Evolutionary conservation across 2,113 vertebrate species (phyloP).

Genomic region (Salvelinus fontinalis): DNA sequence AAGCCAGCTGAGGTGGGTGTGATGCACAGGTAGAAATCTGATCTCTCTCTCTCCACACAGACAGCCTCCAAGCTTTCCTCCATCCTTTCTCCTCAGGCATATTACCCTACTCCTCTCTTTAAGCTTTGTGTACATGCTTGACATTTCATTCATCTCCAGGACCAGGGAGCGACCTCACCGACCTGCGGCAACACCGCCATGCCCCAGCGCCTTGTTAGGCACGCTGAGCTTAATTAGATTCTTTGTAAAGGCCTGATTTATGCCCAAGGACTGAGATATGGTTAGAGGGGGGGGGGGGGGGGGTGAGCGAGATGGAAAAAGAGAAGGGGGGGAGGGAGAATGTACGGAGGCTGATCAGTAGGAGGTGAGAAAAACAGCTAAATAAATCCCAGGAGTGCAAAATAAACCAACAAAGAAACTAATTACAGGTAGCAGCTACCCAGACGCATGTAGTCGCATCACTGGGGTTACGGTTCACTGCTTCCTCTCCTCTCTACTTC

Average conservation of each 20-base stretch:
- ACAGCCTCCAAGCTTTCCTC: too few relatives aligned
- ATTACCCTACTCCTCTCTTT: neutral
- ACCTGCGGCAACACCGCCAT: neutral
- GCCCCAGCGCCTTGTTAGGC: neutral
- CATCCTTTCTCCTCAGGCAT: neutral
- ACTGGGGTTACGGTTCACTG: too few relatives aligned
- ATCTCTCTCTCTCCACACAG: too few relatives aligned
- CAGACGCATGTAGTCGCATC: neutral
- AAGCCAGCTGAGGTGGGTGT: too few relatives aligned
- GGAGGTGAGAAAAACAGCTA: neutral
- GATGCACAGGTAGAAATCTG: too few relatives aligned
- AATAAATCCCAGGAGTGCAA: neutral
- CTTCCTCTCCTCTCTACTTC: neutral
- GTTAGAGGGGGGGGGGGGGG: neutral
- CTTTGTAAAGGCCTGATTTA: neutral
- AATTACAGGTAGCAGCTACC: neutral
- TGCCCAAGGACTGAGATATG: neutral
- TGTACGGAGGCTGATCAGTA: neutral
- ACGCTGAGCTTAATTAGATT: neutral
- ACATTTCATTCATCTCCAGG: neutral
- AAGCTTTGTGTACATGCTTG: neutral
- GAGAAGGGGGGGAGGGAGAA: neutral
- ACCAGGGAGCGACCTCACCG: neutral
- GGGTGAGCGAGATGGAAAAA: too few relatives aligned
- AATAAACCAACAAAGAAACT: conserved; percentile 13